Conservation (phyloP, 2,888 invertebrate species). For the Drosophila picticornis region DNA sequence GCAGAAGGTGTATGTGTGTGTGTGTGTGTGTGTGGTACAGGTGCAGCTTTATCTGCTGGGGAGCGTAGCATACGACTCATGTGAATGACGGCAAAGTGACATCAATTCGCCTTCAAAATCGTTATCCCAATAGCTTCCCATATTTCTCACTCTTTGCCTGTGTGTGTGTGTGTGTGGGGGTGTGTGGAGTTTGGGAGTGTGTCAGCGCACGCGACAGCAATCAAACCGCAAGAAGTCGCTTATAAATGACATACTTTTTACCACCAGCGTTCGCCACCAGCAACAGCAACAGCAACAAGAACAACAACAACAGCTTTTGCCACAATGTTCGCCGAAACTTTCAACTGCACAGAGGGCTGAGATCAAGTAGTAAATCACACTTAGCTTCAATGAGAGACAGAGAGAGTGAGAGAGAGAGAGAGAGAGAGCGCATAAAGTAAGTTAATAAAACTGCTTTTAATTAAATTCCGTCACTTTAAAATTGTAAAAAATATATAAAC, state of each 20-base stretch:
- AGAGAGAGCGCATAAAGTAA: background rate
- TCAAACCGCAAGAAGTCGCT: conserved; percentile 58
- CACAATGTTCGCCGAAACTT: conserved; percentile 56
- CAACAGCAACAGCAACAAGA: background rate
- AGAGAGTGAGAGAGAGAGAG: background rate
- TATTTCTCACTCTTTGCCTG: conserved; percentile 8
- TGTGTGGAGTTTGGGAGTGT: conserved; percentile 14
- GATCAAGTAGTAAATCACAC: background rate
- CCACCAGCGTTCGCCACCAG: conserved; percentile 24
- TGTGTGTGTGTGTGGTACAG: conserved; percentile 15
- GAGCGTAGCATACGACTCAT: conserved; percentile 41
- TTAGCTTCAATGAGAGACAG: background rate
- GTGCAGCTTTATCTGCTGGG: conserved; percentile 54
- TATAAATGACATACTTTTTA: conserved; percentile 51
- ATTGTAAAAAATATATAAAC: background rate
- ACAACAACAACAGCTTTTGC: conserved; percentile 49
- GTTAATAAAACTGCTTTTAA: background rate
- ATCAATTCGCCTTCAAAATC: conserved; percentile 67
- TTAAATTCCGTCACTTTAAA: background rate
- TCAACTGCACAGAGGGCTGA: conserved; percentile 59
- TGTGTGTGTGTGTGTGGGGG: background rate
- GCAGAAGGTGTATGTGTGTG: conserved; percentile 7
- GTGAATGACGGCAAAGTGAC: conserved; percentile 66
- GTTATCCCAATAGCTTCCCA: conserved; percentile 33
- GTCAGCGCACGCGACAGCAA: conserved; percentile 34